phyloP scores from a whole-genome alignment of 2,113 vertebrate genomes.

The Calidris pygmaea region DNA sequence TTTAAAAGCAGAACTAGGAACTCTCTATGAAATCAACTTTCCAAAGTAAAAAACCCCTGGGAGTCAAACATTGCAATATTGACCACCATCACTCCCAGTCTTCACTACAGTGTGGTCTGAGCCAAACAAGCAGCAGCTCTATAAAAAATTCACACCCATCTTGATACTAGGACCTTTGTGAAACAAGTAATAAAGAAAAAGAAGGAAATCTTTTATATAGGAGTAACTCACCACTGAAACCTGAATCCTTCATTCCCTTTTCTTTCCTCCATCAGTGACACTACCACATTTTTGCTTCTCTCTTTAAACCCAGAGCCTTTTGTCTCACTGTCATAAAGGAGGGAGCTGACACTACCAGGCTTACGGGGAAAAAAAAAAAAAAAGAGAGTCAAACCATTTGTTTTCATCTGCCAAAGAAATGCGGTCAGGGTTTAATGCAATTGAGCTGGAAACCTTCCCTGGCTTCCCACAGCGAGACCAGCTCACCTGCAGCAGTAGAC shows the following conservation, averaged over 20 bases:
- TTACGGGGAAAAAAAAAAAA: neutral
- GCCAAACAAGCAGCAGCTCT: neutral
- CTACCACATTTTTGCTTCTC: neutral
- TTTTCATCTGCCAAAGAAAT: neutral
- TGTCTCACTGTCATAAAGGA: neutral
- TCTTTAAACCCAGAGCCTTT: neutral
- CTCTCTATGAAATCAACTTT: neutral
- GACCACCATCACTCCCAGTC: neutral
- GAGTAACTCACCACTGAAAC: neutral
- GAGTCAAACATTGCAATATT: neutral
- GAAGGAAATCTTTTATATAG: neutral
- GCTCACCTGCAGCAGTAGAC: neutral
- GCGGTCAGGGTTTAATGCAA: rapidly evolving
- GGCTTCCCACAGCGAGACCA: neutral
- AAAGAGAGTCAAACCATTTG: neutral
- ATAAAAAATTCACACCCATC: neutral
- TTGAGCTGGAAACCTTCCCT: neutral
- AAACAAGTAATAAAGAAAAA: neutral
- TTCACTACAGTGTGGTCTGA: neutral
- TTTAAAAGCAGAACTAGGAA: neutral
- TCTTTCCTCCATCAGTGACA: neutral
- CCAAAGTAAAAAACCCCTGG: neutral
- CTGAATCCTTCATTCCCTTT: neutral
- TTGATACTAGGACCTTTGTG: neutral
- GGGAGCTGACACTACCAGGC: neutral